Conservation (phyloP, 2,797 vertebrate species). For the Microctenopoma lineatum region DNA sequence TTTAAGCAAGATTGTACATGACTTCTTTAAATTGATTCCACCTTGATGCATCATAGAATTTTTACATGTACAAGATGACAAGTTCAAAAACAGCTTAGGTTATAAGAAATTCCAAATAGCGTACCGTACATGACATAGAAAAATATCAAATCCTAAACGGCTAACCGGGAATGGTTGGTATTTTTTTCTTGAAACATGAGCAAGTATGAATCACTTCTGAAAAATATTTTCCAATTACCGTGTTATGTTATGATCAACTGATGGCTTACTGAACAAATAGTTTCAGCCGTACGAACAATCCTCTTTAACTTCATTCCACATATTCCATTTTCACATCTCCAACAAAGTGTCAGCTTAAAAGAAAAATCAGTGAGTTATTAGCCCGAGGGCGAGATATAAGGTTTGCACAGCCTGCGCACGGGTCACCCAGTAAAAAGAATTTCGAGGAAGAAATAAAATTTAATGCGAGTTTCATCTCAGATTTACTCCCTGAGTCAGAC, state of each 20-base stretch:
- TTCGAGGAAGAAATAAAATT: conserved; percentile 10
- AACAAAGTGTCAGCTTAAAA: conserved; percentile 17
- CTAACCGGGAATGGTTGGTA: too few relatives aligned
- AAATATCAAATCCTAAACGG: conserved; percentile 2
- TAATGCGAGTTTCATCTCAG: conserved; percentile 34
- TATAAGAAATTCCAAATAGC: not conserved
- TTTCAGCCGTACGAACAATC: not conserved
- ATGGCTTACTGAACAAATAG: not conserved
- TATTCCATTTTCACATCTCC: not conserved
- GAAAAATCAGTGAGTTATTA: conserved; percentile 20
- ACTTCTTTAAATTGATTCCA: not conserved
- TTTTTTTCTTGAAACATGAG: not conserved
- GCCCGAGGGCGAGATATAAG: conserved; percentile 17
- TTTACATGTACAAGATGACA: too few relatives aligned
- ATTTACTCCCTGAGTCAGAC: conserved; percentile 29
- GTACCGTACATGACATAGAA: not conserved
- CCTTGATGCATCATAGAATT: too few relatives aligned
- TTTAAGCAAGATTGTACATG: not conserved
- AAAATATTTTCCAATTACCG: not conserved
- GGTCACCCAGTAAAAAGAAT: conserved; percentile 6
- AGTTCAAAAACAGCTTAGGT: too few relatives aligned
- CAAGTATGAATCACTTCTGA: not conserved
- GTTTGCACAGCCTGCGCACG: conserved; percentile 36
- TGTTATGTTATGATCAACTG: not conserved
- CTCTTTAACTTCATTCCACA: not conserved